Evolutionary conservation across 1,140 invertebrate genomes (phyloP), one percentile per base, ranked within the genome.

Genomic region (Rhizoglyphus robini): DNA sequence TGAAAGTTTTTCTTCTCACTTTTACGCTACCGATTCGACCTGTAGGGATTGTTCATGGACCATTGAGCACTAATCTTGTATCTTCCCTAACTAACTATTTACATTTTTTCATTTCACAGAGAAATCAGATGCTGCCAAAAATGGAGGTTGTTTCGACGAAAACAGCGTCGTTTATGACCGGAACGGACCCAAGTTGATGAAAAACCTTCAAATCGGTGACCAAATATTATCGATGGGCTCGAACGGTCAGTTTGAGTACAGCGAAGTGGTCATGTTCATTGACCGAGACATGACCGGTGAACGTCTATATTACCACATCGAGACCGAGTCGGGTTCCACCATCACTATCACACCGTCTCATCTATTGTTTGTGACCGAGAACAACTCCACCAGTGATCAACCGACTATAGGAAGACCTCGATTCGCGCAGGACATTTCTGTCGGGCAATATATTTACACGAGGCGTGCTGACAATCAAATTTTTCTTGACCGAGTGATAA

Each of bases 201-300:
- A 80, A 38, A 77, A 86, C 18, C 69, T 96, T n/a, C 72, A 73
- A 54, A 75, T 87, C 23, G 92, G 92, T 3, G 90, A 96, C 62
- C 74, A 78, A 32, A 83, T 97, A 29, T 81, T 90, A n/a, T 81
- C 88, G n/a, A 74, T 87, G 64, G 82, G 85, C 69, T 67, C 77
- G 23, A 76, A 79, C 2, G 86, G 87, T 3, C 76, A 83, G 51
- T 73, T 87, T 3, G 79, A 84, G 13, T 96, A 83, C 78, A 90
- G 87, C 74, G 84, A 89, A 74, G 88, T 92, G n/a, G 80, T 92
- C 58, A 81, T 89, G 51, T 96, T 95, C 76, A 81, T 97, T 70
- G 90, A 96, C 74, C 81, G 86, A 65, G 82, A 89, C 70, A 76
- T 81, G 27, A 30, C 36, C 25, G 29, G 48, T 11, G 86, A 31